Conservation (phyloP, 2,888 invertebrate genomes). For the Copidosoma aretas region DNA sequence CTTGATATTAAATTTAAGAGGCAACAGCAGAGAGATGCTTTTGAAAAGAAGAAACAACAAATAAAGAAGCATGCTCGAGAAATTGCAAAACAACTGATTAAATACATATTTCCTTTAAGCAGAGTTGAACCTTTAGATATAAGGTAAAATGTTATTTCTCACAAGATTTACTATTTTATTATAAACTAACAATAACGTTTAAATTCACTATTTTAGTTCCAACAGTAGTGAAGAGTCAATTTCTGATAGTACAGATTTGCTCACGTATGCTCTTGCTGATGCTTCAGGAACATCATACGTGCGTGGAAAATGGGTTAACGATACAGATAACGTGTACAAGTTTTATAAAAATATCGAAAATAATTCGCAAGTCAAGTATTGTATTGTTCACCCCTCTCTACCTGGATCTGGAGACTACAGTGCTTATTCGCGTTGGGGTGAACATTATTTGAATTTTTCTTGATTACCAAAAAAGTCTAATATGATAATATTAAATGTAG, state of each 20-base stretch:
- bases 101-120: constrained; percentile 74
- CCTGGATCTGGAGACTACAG: constrained; percentile 86
- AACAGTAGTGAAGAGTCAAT: constrained; percentile 54
- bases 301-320: constrained; percentile 79
- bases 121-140: constrained; percentile 63
- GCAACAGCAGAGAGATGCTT: constrained; percentile 63
- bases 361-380: constrained; percentile 74
- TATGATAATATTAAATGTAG: constrained; percentile 21
- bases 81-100: constrained; percentile 70
- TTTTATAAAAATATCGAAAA: constrained; percentile 51
- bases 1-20: constrained; percentile 65
- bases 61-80: constrained; percentile 68
- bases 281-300: constrained; percentile 82
- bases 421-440: constrained; percentile 79
- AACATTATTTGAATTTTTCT: constrained; percentile 45
- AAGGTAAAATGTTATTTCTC: constrained; percentile 57
- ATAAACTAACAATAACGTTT: neutral
- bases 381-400: constrained; percentile 83
- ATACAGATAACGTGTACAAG: constrained; percentile 63
- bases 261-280: constrained; percentile 68
- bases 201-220: neutral
- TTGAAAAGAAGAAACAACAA: constrained; percentile 65
- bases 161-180: neutral
- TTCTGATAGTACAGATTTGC: constrained; percentile 50
- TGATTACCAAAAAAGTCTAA: neutral